Percentiles rank a stretch among this genome's conserved stretches.
phyloP scores from a whole-genome alignment of 2,888 invertebrate genomes.

The Pollenia angustigena region DNA sequence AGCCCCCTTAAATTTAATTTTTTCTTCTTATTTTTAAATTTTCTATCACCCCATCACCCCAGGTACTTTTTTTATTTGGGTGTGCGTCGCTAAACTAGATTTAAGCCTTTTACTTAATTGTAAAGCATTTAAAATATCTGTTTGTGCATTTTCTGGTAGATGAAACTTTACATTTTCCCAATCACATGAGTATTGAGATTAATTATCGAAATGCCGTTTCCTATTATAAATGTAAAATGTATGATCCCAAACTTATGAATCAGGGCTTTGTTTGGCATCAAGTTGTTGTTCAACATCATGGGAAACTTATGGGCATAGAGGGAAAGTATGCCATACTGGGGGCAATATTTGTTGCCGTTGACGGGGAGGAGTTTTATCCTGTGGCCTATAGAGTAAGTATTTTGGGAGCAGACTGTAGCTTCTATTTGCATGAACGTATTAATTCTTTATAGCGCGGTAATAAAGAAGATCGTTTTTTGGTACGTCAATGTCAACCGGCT shows the following conservation, averaged over 20 bases:
- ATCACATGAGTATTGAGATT: conserved; percentile 78
- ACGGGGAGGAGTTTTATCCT: conserved; percentile 80
- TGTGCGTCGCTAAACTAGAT: too few relatives aligned
- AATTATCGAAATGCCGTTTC: conserved; percentile 74
- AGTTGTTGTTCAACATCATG: conserved; percentile 78
- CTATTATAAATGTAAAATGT: conserved; percentile 77
- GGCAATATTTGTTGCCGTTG: conserved; percentile 77
- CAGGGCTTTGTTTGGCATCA: conserved; percentile 80
- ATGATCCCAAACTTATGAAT: conserved; percentile 76
- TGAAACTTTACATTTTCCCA: conserved; percentile 76
- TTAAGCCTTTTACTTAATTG: background rate
- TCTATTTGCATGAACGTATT: background rate
- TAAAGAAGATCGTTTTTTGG: conserved; percentile 78
- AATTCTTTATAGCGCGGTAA: conserved; percentile 76
- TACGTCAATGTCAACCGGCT: conserved; percentile 79
- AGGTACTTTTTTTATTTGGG: too few relatives aligned
- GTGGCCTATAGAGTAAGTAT: conserved; percentile 79
- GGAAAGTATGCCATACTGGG: conserved; percentile 76
- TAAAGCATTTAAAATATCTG: too few relatives aligned
- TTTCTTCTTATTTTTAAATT: too few relatives aligned
- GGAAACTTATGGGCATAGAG: conserved; percentile 75
- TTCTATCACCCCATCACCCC: too few relatives aligned
- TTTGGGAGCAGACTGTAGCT: background rate
- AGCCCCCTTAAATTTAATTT: too few relatives aligned
- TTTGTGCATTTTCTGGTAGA: conserved; percentile 59